Base-by-base conservation (phyloP, 2,888 invertebrate genomes). In the Drosophila macrospina region DNA sequence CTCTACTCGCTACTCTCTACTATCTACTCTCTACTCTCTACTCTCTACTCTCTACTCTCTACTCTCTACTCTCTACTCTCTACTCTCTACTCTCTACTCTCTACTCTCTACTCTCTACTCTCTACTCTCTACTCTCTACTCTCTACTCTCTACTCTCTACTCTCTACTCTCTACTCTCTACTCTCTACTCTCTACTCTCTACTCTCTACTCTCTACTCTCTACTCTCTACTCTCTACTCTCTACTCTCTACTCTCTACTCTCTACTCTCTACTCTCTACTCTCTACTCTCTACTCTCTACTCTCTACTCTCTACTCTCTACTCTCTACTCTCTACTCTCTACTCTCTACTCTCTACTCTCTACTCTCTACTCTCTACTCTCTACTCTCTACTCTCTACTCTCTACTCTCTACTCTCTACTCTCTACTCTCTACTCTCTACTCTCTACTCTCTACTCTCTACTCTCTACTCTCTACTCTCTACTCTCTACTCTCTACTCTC, bases 31-130 rank as follows among this genome's bases (percentile, higher is more conserved):
- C 11, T 32, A 20, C 13, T 2, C 20, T 1, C 1, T 20, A 8
- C 1, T 0, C 30, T 3, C 6, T 34, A 13, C n/a, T 8, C 4
- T 39, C 13, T 1, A 5, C 41, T 20, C 4, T 10, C 62, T 89
- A 20, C 20, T 20, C 3, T 20, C 3, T 2, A 20, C 20, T 20
- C 20, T 3, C 3, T 20, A 20, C 1, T 20, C 20, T 20, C 1
- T 20, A 20, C 20, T 20, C 20, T 3, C 20, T 20, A 20, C 20
- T 20, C 20, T 20, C 3, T 20, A 20, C 3, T 20, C 1, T 20
- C 20, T 20, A 3, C 20, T 20, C 20, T 1, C 20, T 20, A 20
- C 20, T 20, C 20, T 20, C 3, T 20, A 20, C 20, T 20, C 20
- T 1, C 20, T 20, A 20, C 20, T 1, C 3, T 20, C 20, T 20